These are phyloP conservation scores for Arothron firmamentum DNA, from an alignment of 2,113 vertebrate species.

Conservation along the genomic window DNA sequence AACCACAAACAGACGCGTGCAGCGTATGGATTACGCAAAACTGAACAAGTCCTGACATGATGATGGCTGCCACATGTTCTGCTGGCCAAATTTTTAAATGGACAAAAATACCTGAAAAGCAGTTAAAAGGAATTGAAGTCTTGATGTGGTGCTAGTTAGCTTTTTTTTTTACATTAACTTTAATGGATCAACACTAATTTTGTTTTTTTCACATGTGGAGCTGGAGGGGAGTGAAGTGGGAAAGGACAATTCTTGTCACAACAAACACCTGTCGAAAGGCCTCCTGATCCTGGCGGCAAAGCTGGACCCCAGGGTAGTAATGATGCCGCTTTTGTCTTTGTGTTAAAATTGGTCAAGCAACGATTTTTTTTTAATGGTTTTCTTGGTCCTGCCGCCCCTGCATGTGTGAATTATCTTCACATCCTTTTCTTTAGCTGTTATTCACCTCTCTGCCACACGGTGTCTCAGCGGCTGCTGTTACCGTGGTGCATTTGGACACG, in stretches of 20 bases:
- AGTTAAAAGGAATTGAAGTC: slow-evolving; percentile 2
- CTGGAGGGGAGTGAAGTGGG: too few species aligned
- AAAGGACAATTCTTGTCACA: too few species aligned
- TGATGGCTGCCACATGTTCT: slow-evolving; percentile 33
- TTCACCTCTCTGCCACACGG: slow-evolving; percentile 45
- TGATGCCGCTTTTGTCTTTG: too few species aligned
- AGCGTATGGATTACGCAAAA: slow-evolving; percentile 20
- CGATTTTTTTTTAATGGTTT: not conserved
- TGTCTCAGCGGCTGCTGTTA: slow-evolving; percentile 44
- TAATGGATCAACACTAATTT: too few species aligned
- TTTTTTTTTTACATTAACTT: too few species aligned
- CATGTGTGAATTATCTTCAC: not conserved
- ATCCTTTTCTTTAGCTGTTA: slow-evolving; percentile 17
- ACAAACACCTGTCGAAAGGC: too few species aligned
- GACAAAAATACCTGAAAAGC: not conserved
- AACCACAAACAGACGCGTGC: slow-evolving; percentile 9
- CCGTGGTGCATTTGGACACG: not conserved
- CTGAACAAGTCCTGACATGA: slow-evolving; percentile 8
- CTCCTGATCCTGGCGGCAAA: too few species aligned
- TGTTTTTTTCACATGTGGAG: too few species aligned
- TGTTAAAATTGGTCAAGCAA: not conserved
- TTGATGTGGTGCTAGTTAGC: slow-evolving; percentile 1
- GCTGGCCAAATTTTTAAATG: slow-evolving; percentile 1
- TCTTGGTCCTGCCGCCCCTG: too few species aligned
- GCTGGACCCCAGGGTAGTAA: too few species aligned